phyloP scores from a whole-genome alignment of 2,797 vertebrate species.

The Epinephelus malabaricus region DNA sequence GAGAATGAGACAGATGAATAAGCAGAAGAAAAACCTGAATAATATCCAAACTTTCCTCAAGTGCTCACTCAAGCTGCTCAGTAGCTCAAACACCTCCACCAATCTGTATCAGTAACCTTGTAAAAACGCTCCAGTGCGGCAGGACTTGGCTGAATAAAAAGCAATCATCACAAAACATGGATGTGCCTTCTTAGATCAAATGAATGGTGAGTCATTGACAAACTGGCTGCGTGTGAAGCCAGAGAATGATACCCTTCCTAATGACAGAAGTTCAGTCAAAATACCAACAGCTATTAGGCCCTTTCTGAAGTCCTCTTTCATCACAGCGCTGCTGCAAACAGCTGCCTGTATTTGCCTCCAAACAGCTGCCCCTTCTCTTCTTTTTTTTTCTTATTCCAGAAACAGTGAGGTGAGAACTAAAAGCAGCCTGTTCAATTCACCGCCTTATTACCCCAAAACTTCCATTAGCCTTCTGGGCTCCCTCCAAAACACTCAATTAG shows the following conservation, averaged over 20 bases:
- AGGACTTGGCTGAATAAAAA: not conserved
- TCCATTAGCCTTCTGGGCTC: conserved; percentile 64
- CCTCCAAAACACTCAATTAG: conserved; percentile 67
- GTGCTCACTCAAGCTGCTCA: not conserved
- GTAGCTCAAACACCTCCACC: not conserved
- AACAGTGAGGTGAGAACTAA: conserved; percentile 51
- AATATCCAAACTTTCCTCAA: not conserved
- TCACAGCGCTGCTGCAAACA: conserved; percentile 41
- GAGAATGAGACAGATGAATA: too few relatives aligned
- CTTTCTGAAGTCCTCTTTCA: conserved; percentile 25
- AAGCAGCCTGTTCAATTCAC: conserved; percentile 64
- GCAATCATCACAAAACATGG: not conserved
- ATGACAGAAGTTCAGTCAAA: conserved; percentile 21
- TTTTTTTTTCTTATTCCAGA: not conserved
- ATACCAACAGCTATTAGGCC: conserved; percentile 29
- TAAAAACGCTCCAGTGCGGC: not conserved
- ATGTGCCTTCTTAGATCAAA: not conserved
- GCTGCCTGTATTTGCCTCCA: conserved; percentile 43
- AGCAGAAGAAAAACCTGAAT: not conserved
- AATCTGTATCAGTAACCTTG: not conserved
- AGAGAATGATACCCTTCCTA: not conserved
- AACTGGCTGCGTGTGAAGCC: not conserved
- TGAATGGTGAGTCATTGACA: not conserved
- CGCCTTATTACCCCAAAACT: conserved; percentile 70
- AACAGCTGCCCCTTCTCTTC: conserved; percentile 31